phyloP scores from a whole-genome alignment of 1,140 invertebrate genomes.

The Glomeris maerens region DNA sequence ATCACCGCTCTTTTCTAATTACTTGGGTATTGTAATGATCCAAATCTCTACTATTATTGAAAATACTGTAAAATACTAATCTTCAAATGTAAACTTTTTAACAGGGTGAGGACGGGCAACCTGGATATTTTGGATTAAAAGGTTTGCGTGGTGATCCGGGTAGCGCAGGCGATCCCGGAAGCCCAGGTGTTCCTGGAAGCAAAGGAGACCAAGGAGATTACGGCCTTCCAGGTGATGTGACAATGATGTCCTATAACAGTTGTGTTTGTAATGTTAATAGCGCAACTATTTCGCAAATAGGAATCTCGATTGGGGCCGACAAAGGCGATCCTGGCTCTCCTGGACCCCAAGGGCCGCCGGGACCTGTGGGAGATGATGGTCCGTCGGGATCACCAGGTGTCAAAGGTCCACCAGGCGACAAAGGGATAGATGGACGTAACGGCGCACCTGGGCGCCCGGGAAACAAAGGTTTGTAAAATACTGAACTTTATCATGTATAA shows the following conservation, averaged over 20 bases:
- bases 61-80: too few species aligned
- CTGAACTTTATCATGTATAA: not conserved
- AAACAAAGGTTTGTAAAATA: not conserved
- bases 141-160: conserved; percentile 16
- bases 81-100: too few species aligned
- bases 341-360: conserved; percentile 21
- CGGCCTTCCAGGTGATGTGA: not conserved
- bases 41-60: too few species aligned
- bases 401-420: conserved; percentile 9
- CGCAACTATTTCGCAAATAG: not conserved
- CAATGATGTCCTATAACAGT: not conserved
- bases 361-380: conserved; percentile 20
- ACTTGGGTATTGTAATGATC: too few species aligned
- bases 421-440: not conserved
- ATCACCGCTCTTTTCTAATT: too few species aligned
- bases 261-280: not conserved
- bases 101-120: too few species aligned
- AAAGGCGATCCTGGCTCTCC: conserved; percentile 18
- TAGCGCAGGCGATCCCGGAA: conserved; percentile 19
- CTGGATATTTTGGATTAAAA: too few species aligned
- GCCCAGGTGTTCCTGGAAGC: conserved; percentile 20
- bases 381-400: conserved; percentile 23
- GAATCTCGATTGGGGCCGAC: conserved; percentile 6
- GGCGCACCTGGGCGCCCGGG: not conserved
- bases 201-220: conserved; percentile 17